phyloP scores from a whole-genome alignment of 2,797 vertebrate species.

The Odontamblyopus rebecca region DNA sequence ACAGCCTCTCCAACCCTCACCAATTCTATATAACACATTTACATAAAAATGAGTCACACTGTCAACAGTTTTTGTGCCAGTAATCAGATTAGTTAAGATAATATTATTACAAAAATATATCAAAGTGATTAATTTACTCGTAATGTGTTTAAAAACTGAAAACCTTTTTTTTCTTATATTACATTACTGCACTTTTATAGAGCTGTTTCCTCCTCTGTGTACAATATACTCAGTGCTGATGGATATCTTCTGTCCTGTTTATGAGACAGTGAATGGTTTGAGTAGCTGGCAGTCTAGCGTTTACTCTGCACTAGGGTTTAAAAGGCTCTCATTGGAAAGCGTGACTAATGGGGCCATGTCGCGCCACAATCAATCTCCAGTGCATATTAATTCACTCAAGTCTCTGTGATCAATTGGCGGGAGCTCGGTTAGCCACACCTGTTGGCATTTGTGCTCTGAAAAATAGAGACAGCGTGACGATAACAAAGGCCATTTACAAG shows the following conservation, averaged over 20 bases:
- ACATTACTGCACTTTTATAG: background rate
- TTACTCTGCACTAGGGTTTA: background rate
- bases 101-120: too few species aligned
- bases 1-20: too few species aligned
- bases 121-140: too few species aligned
- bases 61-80: too few species aligned
- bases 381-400: background rate
- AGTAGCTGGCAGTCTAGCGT: background rate
- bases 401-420: background rate
- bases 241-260: slow-evolving; percentile 23
- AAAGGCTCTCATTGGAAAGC: background rate
- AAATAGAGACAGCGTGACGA: background rate
- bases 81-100: too few species aligned
- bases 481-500: background rate
- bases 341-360: slow-evolving; percentile 13
- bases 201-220: background rate
- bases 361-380: slow-evolving; percentile 16
- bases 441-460: slow-evolving; percentile 2
- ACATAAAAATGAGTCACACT: too few species aligned
- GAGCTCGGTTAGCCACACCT: background rate
- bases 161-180: background rate
- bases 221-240: slow-evolving; percentile 7
- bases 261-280: slow-evolving; percentile 8
- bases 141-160: too few species aligned
- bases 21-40: too few species aligned